Base-by-base conservation (phyloP, 2,113 vertebrate genomes). In the Acrocephalus kingi region DNA sequence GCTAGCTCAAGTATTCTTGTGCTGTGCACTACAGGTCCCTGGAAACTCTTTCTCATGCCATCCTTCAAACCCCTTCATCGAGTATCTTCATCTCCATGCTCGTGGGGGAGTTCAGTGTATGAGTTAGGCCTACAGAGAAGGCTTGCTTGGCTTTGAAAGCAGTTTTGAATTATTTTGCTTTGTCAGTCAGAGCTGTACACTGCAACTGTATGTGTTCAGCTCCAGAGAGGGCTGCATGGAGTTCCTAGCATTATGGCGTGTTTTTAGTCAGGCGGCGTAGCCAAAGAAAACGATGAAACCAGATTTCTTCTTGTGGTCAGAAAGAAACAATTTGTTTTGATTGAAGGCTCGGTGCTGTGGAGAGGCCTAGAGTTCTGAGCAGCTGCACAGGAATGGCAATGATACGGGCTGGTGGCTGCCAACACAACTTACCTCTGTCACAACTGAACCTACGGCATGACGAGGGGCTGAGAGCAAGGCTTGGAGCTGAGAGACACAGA, bases 241-340 rank as follows among this genome's bases (percentile, higher is more conserved):
- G 89, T 49, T 89, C 72, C 79, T 92, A 88, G 78, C 66, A 39
- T 79, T 76, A 76, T 25, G 81, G 90, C 8, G 11, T 82, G 86
- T 69, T 91, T 96, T 87, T 2, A 74, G 77, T 84, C 63, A 46
- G 77, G 63, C 83, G 0, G 11, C 0, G 0, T 55, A 83, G 93
- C 96, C 96, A 97, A 96, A 97, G 88, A 89, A 94, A 96, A 87
- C 11, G 2, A 76, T 87, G 79, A 94, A 97, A 96, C 96, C 91
- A 93, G 91, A 81, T 54, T 85, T 58, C 80, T 97, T 94, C 78
- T 92, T 97, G 95, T 86, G 94, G 95, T 93, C 78, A 93, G 89
- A 92, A 84, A 92, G 86, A 94, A 96, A 91, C 92, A 96, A 96
- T 90, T 93, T 96, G 89, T 96, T 96, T 97, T 89, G 84, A 91